phyloP scores from a whole-genome alignment of 2,888 invertebrate species.

The Zele albiditarsus region DNA sequence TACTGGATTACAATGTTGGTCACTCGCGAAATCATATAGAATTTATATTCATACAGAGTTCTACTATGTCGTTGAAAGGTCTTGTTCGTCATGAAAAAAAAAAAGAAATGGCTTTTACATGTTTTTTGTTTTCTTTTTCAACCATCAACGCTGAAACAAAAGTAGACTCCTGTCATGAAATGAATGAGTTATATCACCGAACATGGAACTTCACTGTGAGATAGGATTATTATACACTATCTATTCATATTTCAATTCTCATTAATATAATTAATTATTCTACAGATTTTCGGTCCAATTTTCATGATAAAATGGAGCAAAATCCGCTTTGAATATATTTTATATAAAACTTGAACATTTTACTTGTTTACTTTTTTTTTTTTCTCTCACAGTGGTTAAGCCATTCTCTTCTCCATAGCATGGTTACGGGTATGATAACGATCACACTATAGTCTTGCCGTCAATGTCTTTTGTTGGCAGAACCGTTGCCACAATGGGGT shows the following conservation, averaged over 20 bases:
- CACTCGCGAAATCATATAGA: slow-evolving; percentile 15
- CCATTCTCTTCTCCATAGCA: slow-evolving; percentile 16
- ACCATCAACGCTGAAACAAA: slow-evolving; percentile 54
- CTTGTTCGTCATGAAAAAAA: slow-evolving; percentile 60
- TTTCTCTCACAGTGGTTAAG: slow-evolving; percentile 23
- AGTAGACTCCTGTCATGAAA: slow-evolving; percentile 38
- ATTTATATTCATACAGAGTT: neutral
- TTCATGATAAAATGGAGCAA: neutral
- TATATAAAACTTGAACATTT: neutral
- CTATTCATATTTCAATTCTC: neutral
- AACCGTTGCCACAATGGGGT: slow-evolving; percentile 47
- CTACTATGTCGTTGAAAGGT: slow-evolving; percentile 7
- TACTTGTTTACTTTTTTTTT: no score
- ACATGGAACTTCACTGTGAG: neutral
- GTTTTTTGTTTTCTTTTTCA: slow-evolving; percentile 55
- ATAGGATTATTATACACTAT: neutral
- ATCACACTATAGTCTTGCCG: slow-evolving; percentile 37
- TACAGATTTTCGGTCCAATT: neutral
- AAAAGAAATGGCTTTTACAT: slow-evolving; percentile 69
- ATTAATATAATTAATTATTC: slow-evolving; percentile 1
- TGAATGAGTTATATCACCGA: slow-evolving; percentile 5
- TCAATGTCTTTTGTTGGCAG: slow-evolving; percentile 41
- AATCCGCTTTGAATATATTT: neutral
- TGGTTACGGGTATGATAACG: slow-evolving; percentile 48
- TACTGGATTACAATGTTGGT: neutral